Evolutionary conservation across 2,888 invertebrate genomes (phyloP), one percentile per base, ranked within the genome.

Genomic region (Seira sanloemensis): DNA sequence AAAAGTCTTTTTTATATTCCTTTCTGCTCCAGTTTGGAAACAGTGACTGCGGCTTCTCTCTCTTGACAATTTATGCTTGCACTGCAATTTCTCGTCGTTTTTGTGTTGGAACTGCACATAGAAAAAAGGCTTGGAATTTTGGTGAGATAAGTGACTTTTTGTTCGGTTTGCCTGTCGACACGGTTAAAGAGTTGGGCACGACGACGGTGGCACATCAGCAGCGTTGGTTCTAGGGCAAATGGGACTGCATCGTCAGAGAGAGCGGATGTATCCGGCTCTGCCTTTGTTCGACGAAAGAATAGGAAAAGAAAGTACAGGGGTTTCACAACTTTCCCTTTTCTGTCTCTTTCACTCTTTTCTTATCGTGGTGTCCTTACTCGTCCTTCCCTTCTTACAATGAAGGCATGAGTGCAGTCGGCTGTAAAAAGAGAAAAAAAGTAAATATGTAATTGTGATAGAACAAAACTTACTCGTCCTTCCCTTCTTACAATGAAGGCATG

Each of bases 391-490:
- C 71, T 24, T n/a, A 2, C 24, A 24, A 72, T 50, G 50, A 72
- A 65, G 12, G 37, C 23, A 23, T 68, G 37, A 68, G 58, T 19
- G n/a, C 80, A 80, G 80, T 80, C 68, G 62, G 62, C 80, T 80
- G 80, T 75, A 50, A 80, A 80, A 75, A 50, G 54, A 80, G 65
- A 75, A 75, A 75, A 75, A 75, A 25, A 68, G 18, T 68, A 50
- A 50, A 50, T 50, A 50, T 50, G n/a, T n/a, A 7, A 18, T 50
- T 7, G 50, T 50, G n/a, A n/a, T n/a, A n/a, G n/a, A n/a, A n/a
- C n/a, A n/a, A n/a, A n/a, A n/a, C 69, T 26, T 68, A 7, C 23
- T 66, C 50, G 67, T 67, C 62, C 24, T 21, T 26, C 26, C 25
- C 21, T 71, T 50, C 71, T 24, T n/a, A 2, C 24, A 24, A 72